Conservation (phyloP, 2,113 vertebrate species). For the Limnothrissa miodon region DNA sequence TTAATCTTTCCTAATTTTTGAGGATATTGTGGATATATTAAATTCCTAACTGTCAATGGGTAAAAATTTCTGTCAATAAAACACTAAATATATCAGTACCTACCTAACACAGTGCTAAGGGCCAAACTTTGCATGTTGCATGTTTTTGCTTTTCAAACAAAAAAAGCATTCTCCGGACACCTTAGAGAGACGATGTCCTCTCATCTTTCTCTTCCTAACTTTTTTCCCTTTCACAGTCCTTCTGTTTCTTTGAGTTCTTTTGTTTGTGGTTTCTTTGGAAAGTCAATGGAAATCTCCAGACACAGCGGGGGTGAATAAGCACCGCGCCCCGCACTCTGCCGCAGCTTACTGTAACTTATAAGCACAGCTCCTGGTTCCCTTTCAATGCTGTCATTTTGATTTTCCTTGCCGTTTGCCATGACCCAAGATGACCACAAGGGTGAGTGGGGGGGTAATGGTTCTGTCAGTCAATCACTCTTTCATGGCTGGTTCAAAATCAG, state of each 20-base stretch:
- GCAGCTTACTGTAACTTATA: not conserved
- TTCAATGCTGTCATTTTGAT: slow-evolving; percentile 35
- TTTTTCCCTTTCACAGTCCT: not conserved
- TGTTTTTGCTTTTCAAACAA: not conserved
- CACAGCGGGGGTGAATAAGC: not conserved
- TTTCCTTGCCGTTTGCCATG: slow-evolving; percentile 23
- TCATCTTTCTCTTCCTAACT: not conserved
- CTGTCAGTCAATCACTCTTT: slow-evolving; percentile 36
- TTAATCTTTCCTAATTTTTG: not conserved
- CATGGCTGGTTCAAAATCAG: slow-evolving; percentile 11
- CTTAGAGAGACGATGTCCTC: not conserved
- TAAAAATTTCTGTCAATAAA: not conserved
- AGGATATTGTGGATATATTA: not conserved
- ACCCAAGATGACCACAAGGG: slow-evolving; percentile 24
- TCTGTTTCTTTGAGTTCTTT: not conserved
- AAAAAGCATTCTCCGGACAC: not conserved
- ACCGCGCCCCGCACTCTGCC: not conserved
- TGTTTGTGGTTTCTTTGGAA: not conserved
- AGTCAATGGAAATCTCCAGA: not conserved
- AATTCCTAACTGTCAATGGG: not conserved
- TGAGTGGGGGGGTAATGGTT: slow-evolving; percentile 20
- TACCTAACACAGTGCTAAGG: not conserved
- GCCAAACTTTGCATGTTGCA: not conserved
- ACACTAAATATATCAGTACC: not conserved
- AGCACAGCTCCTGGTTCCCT: not conserved